Base-by-base conservation (phyloP, 2,888 invertebrate species). In the Ophion ellenae region DNA sequence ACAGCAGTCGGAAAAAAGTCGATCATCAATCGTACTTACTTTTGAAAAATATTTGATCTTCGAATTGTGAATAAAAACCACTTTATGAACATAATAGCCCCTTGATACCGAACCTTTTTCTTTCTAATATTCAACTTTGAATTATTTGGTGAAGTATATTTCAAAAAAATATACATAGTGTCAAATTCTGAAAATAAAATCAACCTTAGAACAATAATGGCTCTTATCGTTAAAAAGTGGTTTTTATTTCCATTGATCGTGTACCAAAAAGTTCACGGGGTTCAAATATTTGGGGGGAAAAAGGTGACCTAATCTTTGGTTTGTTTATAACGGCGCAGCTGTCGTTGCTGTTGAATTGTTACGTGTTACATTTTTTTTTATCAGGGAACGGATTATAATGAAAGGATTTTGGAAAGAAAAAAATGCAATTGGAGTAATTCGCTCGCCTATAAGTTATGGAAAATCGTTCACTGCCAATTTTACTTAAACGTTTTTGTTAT, bases 381-480 rank as follows among this genome's bases (percentile, higher is more conserved):
- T 53, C 53, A 53, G 53, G 53, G 53, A 17, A 53, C 7, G 5
- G 5, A 14, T 53, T 17, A 53, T 17, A 14, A 53, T 17, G 5
- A 5, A 5, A 53, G 14, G 17, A 53, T 4, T 17, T 17, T 74
- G 57, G 9, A 20, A 63, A 53, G 20, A 63, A 28, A 70, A 71
- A 61, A 57, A 28, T 63, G 75, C 61, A 40, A 80, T 80, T 76
- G 61, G 76, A 61, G 70, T 40, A 47, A 73, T 36, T 17, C 61
- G 28, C 70, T 70, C 40, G 47, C 40, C 59, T 59, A 61, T 76
- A 76, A 28, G 32, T 17, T 66, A 53, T 79, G 24, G 63, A 75
- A 83, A 66, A 40, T 79, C 59, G 17, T 71, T 76, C 76, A 83
- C 85, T 86, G 83, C 80, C 80, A 67, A 67, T 81, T 66, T 57